Base-by-base conservation (phyloP, 2,888 invertebrate species). In the Tubiluchus corallicola region DNA sequence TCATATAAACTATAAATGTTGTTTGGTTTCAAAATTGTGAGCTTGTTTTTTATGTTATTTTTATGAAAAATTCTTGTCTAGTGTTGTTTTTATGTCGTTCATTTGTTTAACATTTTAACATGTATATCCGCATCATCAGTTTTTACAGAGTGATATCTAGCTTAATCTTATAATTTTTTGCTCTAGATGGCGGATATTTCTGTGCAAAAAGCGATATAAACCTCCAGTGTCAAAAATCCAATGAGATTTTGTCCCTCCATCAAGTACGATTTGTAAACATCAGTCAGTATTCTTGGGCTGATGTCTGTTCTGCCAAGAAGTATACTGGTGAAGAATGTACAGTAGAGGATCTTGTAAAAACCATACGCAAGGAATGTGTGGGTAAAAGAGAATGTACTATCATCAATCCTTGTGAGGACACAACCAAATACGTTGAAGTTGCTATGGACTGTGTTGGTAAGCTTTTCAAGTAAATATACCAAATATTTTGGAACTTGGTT, bases 371-470 rank as follows among this genome's bases (percentile, higher is more conserved):
- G 9, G n/a, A 29, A 9, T 29, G 29, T n/a, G 29, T 29, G n/a
- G 29, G 29, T n/a, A n/a, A 29, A n/a, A 9, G 29, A 29, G n/a
- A n/a, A 9, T 29, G 29, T 29, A 29, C 29, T 29, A 9, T 29
- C 29, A n/a, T 9, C 9, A 29, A 29, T n/a, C 29, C 29, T 29
- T 29, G 29, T n/a, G 9, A 29, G 29, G 29, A 29, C 29, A 29
- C 29, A n/a, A 29, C 29, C 9, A 29, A 9, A n/a, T 29, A 29
- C 29, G 29, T n/a, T 9, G 29, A 29, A 29, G n/a, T 29, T 29
- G 29, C 29, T n/a, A 29, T 29, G 29, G 29, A 29, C n/a, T 29
- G 29, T 29, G 29, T 29, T 29, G 29, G 29, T 29, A 29, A 29
- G 29, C 9, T 29, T 29, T 29, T 29, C n/a, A n/a, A n/a, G n/a